These are phyloP conservation scores for Lepisosteus oculatus DNA, from an alignment of 2,113 vertebrate species.

Conservation along the genomic window DNA sequence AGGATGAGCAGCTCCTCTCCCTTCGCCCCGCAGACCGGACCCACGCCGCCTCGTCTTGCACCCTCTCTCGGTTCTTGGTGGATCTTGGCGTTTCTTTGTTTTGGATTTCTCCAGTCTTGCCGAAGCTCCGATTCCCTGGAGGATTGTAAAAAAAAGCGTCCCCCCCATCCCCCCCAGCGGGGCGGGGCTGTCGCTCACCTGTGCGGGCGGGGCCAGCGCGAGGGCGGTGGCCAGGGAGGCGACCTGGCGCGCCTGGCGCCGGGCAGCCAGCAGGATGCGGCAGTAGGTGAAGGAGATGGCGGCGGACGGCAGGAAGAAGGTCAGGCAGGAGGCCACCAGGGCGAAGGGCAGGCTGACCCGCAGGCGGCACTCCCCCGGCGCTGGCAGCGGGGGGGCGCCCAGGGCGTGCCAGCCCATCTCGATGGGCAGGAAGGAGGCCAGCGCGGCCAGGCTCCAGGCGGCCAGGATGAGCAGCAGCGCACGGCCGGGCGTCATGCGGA, in stretches of 20 bases:
- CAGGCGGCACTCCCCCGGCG: slow-evolving; percentile 79
- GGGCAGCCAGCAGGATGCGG: slow-evolving; percentile 83
- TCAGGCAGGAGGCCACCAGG: slow-evolving; percentile 85
- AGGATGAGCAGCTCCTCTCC: too few relatives aligned
- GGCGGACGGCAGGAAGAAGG: slow-evolving; percentile 87
- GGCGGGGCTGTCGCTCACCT: slow-evolving; percentile 62
- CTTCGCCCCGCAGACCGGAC: too few relatives aligned
- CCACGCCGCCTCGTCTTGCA: background rate
- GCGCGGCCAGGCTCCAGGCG: slow-evolving; percentile 81
- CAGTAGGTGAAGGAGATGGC: slow-evolving; percentile 98
- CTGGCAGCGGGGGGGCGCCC: slow-evolving; percentile 49
- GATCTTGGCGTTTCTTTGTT: slow-evolving; percentile 58
- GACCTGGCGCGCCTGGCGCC: slow-evolving; percentile 84
- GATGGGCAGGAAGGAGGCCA: slow-evolving; percentile 92
- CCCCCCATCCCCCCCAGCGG: slow-evolving; percentile 36
- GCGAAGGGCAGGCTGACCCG: slow-evolving; percentile 87
- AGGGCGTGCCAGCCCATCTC: slow-evolving; percentile 90
- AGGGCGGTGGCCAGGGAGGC: slow-evolving; percentile 74
- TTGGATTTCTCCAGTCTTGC: too few relatives aligned
- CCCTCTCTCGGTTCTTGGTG: slow-evolving; percentile 30
- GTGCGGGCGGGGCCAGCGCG: slow-evolving; percentile 55
- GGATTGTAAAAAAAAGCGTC: too few relatives aligned
- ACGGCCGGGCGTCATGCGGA: slow-evolving; percentile 83
- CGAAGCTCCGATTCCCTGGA: too few relatives aligned
- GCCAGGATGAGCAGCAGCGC: slow-evolving; percentile 80